Conservation (phyloP, 2,797 vertebrate species). For the Mormyrops attenuatus region DNA sequence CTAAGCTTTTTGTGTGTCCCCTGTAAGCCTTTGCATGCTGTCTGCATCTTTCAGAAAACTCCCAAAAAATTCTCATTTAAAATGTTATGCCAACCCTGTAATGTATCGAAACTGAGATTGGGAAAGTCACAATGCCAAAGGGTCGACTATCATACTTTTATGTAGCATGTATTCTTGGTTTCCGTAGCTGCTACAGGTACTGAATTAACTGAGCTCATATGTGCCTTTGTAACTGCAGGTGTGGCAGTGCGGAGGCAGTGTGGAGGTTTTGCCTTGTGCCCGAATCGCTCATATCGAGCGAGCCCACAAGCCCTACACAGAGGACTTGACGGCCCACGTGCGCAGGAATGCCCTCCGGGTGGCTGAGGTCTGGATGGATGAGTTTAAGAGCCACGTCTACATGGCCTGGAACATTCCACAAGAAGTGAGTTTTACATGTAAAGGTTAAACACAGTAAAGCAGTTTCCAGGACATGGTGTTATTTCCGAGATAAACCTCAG, state of each 20-base stretch:
- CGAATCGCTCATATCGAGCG: constrained; percentile 91
- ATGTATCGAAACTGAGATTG: background rate
- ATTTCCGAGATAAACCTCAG: background rate
- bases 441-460: background rate
- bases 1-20: background rate
- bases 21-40: background rate
- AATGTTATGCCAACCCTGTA: background rate
- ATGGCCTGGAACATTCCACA: constrained; percentile 96
- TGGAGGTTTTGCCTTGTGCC: constrained; percentile 91
- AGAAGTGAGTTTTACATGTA: constrained; percentile 65
- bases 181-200: background rate
- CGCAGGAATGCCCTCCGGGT: constrained; percentile 85
- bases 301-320: constrained; percentile 89
- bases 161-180: background rate
- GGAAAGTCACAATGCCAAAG: background rate
- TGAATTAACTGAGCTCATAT: constrained; percentile 6
- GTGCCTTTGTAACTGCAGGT: constrained; percentile 61
- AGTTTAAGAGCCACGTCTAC: constrained; percentile 89
- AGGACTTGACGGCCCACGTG: constrained; percentile 80
- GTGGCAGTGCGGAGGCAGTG: constrained; percentile 90
- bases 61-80: background rate
- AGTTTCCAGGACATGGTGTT: background rate
- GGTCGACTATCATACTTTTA: background rate
- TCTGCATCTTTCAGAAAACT: background rate
- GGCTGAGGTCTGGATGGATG: constrained; percentile 97